A percentile compares a stretch with the other conserved stretches of the same genome.
Evolutionary conservation across 2,888 invertebrate genomes (phyloP).

Genomic region (Clistopyga incitator): DNA sequence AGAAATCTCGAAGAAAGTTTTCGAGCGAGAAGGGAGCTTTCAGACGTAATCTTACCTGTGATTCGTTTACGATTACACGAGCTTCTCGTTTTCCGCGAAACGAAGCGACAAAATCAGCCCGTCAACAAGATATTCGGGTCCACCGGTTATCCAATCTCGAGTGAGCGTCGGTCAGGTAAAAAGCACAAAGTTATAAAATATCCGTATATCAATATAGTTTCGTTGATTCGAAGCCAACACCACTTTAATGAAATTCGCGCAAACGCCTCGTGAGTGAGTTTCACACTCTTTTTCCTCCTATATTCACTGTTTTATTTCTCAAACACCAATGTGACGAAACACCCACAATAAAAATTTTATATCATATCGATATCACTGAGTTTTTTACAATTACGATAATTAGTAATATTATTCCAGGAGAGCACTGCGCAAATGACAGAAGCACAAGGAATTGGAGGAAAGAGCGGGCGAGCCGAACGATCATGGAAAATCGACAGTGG

Average conservation of each 20-base stretch:
- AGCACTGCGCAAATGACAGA: neutral
- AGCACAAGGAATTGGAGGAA: neutral
- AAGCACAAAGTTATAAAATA: neutral
- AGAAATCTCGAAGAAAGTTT: neutral
- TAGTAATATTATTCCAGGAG: neutral
- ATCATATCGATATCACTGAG: neutral
- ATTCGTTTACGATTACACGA: neutral
- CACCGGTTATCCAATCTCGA: conserved; percentile 2
- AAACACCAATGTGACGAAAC: neutral
- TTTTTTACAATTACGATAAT: no score
- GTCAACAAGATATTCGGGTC: neutral
- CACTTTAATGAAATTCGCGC: conserved; percentile 11
- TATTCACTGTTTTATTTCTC: conserved; percentile 11
- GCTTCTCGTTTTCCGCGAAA: neutral
- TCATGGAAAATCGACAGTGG: conserved; percentile 43
- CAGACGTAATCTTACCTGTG: neutral
- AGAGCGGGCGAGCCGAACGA: conserved; percentile 1
- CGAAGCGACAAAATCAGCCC: neutral
- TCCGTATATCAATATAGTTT: neutral
- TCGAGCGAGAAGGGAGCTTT: neutral
- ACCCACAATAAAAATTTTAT: neutral
- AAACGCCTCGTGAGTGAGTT: neutral
- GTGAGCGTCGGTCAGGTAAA: neutral
- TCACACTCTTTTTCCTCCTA: conserved; percentile 12
- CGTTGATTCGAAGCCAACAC: conserved; percentile 4